Evolutionary conservation across 2,113 vertebrate species (phyloP), one percentile per base, ranked within the genome.

Genomic region (Miniopterus natalensis): DNA sequence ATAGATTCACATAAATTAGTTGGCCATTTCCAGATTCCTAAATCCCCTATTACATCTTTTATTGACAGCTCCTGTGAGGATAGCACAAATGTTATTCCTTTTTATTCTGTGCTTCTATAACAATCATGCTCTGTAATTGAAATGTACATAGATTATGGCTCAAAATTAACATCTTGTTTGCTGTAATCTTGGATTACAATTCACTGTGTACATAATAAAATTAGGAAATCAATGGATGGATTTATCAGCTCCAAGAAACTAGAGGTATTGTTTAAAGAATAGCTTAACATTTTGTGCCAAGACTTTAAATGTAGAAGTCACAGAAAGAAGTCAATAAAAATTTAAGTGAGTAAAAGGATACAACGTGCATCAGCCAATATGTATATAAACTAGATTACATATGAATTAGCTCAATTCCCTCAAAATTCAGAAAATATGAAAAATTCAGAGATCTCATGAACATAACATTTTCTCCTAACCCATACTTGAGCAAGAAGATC

Each of bases 101-200:
- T 98, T 98, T 98, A 98, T 98, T 98, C 98, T 97, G 95, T 95
- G 93, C 84, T 97, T 98, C 98, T 96, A 40, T 97, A 97, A 98
- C 98, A 97, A 98, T 97, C 96, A 86, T 94, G 96, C 94, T 97
- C 98, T 66, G 95, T 98, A 98, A 99, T 97, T 98, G 98, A 99
- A 98, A 98, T 90, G 96, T 95, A 96, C 97, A 97, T 89, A 98
- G 98, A 99, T 99, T 98, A 98, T 98, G 98, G 98, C 98, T 98
- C 98, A 98, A 99, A 99, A 99, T 99, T 98, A 99, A 98, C 98
- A 98, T 98, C 98, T 98, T 99, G 97, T 99, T 99, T 98, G 98
- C 98, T 98, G 97, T 99, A 99, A 99, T 99, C 99, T 98, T 98
- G 98, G 99, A 99, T 99, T 99, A 99, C 98, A 99, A 98, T 97